These are phyloP conservation scores for Poecilus cupreus DNA, from an alignment of 2,888 invertebrate species.

Conservation along the genomic window DNA sequence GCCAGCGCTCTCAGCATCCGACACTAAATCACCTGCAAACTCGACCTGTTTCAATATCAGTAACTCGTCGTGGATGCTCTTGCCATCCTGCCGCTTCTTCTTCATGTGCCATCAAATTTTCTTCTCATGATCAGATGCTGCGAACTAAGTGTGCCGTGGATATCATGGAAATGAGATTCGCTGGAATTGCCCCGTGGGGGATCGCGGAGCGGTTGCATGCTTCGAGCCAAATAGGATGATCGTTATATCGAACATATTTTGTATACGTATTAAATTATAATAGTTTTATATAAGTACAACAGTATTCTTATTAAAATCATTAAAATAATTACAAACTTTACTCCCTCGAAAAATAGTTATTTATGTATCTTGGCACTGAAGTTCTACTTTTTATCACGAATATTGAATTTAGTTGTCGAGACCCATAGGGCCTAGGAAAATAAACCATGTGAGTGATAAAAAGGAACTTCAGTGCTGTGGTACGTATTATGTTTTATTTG, in stretches of 20 bases:
- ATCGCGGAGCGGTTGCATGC: not conserved
- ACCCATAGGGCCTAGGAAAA: too few species aligned
- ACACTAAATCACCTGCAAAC: constrained; percentile 26
- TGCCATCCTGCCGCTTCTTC: not conserved
- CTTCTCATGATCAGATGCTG: constrained; percentile 10
- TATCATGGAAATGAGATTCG: constrained; percentile 18
- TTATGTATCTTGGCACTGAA: too few species aligned
- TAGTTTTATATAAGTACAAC: too few species aligned
- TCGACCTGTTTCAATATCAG: constrained; percentile 10
- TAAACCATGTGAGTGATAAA: too few species aligned
- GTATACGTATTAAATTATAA: not conserved
- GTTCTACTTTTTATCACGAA: too few species aligned
- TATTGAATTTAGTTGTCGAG: too few species aligned
- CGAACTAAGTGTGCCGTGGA: not conserved
- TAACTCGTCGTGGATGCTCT: not conserved
- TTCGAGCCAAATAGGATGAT: not conserved
- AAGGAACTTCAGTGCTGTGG: too few species aligned
- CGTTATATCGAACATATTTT: not conserved
- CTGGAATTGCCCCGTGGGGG: not conserved
- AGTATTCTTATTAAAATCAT: too few species aligned
- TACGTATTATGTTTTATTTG: too few species aligned
- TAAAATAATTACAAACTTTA: too few species aligned
- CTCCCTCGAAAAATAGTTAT: too few species aligned
- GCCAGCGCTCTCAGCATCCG: not conserved
- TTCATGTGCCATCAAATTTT: constrained; percentile 1